Percentiles rank a stretch among this genome's conserved stretches.
Evolutionary conservation across 1,140 invertebrate genomes (phyloP).

Genomic region (Paramacrobiotus metropolitanus): DNA sequence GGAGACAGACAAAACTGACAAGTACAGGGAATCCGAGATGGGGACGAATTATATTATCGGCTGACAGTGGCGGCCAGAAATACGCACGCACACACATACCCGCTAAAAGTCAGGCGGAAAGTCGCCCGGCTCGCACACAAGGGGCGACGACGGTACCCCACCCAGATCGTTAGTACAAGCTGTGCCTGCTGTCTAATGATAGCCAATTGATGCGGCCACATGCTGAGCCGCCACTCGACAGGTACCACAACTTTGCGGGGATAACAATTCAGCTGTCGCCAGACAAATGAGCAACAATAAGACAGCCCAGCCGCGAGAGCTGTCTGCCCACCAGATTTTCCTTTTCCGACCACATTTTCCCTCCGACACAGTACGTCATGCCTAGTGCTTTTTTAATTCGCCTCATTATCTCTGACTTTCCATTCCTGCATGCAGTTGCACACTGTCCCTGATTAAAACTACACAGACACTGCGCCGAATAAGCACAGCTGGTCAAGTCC

Average conservation of each 20-base stretch:
- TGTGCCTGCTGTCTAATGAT: background rate
- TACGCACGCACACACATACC: no score
- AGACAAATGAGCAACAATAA: conserved; percentile 5
- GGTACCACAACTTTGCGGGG: conserved; percentile 4
- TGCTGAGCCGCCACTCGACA: conserved; percentile 2
- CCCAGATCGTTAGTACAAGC: conserved; percentile 1
- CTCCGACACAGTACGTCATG: background rate
- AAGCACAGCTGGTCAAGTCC: background rate
- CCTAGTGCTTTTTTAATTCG: background rate
- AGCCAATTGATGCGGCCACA: background rate
- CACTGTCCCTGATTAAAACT: background rate
- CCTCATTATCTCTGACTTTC: background rate
- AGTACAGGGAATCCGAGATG: no score
- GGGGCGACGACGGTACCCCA: no score
- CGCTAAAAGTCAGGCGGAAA: no score
- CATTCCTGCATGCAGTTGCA: background rate
- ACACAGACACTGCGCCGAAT: background rate
- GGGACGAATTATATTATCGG: no score
- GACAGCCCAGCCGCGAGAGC: no score
- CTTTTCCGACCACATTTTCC: background rate
- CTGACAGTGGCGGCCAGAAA: no score
- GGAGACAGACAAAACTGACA: no score
- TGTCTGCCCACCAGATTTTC: no score
- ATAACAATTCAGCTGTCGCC: background rate
- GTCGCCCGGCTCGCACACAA: no score